Percentiles rank a stretch among this genome's conserved stretches.
Evolutionary conservation across 2,888 invertebrate genomes (phyloP).

Genomic region (Slavum lentiscoides): DNA sequence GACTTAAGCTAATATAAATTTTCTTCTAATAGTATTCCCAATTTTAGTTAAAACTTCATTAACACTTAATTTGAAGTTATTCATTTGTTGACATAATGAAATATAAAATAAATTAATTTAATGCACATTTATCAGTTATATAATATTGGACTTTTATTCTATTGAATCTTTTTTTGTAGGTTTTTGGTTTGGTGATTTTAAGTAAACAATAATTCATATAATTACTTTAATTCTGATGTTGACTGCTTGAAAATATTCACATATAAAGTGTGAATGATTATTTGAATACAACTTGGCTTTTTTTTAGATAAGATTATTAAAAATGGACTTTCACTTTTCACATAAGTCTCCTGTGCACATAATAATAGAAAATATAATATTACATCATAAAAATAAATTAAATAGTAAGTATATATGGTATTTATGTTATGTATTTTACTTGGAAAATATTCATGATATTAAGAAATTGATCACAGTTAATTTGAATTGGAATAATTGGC

Average conservation of each 20-base stretch:
- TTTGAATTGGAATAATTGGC: slow-evolving; percentile 32
- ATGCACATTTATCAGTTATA: too few species aligned
- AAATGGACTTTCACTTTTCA: slow-evolving; percentile 52
- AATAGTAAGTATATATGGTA: neutral
- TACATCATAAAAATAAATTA: neutral
- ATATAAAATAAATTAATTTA: too few species aligned
- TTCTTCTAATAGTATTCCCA: too few species aligned
- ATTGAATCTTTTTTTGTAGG: too few species aligned
- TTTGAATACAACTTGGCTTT: slow-evolving; percentile 64
- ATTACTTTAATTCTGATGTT: slow-evolving; percentile 55
- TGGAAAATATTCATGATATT: slow-evolving; percentile 28
- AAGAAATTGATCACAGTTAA: slow-evolving; percentile 30
- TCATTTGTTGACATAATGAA: too few species aligned
- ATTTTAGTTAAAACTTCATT: too few species aligned
- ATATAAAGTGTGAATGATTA: slow-evolving; percentile 60
- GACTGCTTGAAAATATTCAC: slow-evolving; percentile 54
- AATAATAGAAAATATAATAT: neutral
- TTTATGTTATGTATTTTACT: slow-evolving; percentile 11
- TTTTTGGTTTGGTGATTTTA: neutral
- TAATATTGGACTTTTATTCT: too few species aligned
- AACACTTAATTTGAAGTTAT: too few species aligned
- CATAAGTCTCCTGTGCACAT: slow-evolving; percentile 51
- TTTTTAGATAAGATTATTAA: slow-evolving; percentile 57
- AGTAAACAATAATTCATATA: neutral
- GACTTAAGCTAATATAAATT: too few species aligned